A percentile compares a stretch with the other conserved stretches of the same genome.
Conservation (phyloP, 1,140 invertebrate genomes). For the Cotesia vestalis region DNA sequence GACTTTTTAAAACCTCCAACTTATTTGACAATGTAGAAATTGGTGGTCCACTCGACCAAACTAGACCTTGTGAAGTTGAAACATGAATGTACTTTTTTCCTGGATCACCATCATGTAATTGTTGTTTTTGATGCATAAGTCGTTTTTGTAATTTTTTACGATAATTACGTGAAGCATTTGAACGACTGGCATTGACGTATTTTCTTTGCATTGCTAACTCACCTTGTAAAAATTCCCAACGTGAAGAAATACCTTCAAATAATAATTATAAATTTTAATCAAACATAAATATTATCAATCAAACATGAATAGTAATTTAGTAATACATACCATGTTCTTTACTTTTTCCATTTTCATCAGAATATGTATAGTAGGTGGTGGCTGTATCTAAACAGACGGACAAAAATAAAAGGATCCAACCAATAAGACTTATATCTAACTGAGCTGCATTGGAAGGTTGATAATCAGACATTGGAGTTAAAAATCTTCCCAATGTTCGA, state of each 20-base stretch:
- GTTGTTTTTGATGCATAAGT: slow-evolving; percentile 75
- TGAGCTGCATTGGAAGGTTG: slow-evolving; percentile 54
- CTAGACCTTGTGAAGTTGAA: slow-evolving; percentile 68
- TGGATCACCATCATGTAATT: slow-evolving; percentile 75
- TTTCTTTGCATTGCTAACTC: slow-evolving; percentile 72
- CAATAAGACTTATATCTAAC: slow-evolving; percentile 70
- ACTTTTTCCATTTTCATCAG: slow-evolving; percentile 59
- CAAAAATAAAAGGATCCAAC: slow-evolving; percentile 82
- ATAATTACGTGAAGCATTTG: slow-evolving; percentile 66
- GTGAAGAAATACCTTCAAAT: slow-evolving; percentile 62
- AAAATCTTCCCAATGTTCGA: slow-evolving; percentile 67
- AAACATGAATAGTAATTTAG: not conserved
- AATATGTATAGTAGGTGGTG: slow-evolving; percentile 42
- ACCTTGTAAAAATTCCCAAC: slow-evolving; percentile 86
- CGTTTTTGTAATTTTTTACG: slow-evolving; percentile 78
- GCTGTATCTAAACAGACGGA: slow-evolving; percentile 77
- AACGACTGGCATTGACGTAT: slow-evolving; percentile 62
- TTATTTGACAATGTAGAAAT: slow-evolving; percentile 65
- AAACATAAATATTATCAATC: not conserved
- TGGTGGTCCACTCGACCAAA: slow-evolving; percentile 52
- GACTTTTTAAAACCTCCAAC: slow-evolving; percentile 68
- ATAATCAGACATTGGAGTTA: slow-evolving; percentile 66
- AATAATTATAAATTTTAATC: slow-evolving; percentile 27
- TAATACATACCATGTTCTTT: slow-evolving; percentile 58
- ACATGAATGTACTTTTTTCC: slow-evolving; percentile 69